Base-by-base conservation (phyloP, 1,140 invertebrate genomes). In the Diprion similis region DNA sequence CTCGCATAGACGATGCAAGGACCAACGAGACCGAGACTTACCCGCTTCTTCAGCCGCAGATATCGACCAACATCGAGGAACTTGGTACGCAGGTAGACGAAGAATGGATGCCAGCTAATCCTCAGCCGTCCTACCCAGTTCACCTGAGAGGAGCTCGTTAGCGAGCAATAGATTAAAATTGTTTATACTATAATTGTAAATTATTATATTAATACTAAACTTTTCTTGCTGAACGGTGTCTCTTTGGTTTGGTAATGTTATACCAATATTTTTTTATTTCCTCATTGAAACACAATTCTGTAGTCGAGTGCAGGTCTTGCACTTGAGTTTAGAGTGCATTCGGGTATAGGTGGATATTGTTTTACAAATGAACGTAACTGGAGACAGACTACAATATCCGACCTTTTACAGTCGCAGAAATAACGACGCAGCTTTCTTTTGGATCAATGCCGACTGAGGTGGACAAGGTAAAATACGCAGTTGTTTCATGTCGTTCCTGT, bases 1-100 rank as follows among this genome's bases (percentile, higher is more conserved):
- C 81, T 1, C 75, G 79, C 64, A 66, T 75, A 4, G 80, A 81
- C 18, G 45, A 68, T 24, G n/a, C 24, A 6, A 24, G 46, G 3
- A 8, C 64, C 7, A 70, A 70, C 46, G 46, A 7, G 45, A 70
- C 69, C 13, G 46, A 48, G 17, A 15, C 69, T 17, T 11, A 15
- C 46, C n/a, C 19, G 46, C 46, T 46, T 46, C 46, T 48, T 37
- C n/a, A 46, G 18, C 46, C 69, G 18, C 18, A 46, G 17, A 46
- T 48, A 70, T 48, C 72, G 18, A 69, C 67, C 13, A 68, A 67
- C 11, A 17, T 73, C 3, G 59, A 48, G 18, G 24, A 73, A 69
- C 24, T 73, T 11, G 72, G 46, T 18, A 46, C 46, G 18, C 66
- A n/a, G 13, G 7, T 48, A 0, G 72, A 68, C 17, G 67, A 24